Percentiles rank a stretch among this genome's conserved stretches.
Evolutionary conservation across 2,888 invertebrate genomes (phyloP).

Genomic region (Oligia fasciuncula): DNA sequence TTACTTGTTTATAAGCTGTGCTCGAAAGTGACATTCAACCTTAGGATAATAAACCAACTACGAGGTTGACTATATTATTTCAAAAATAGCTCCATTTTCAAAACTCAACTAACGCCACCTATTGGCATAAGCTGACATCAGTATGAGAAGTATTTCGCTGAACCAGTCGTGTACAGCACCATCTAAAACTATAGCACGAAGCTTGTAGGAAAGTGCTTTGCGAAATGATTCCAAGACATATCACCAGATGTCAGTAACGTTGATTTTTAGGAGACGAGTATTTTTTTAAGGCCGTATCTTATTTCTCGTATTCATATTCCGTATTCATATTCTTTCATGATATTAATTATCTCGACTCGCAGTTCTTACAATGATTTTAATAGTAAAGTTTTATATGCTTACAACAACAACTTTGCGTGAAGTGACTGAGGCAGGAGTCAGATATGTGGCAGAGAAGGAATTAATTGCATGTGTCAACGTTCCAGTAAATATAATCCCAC

Average conservation of each 20-base stretch:
- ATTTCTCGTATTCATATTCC: too few relatives aligned
- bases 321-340: neutral
- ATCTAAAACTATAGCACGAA: neutral
- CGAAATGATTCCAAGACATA: neutral
- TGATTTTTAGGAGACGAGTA: neutral
- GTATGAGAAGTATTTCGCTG: neutral
- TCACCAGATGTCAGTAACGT: conserved; percentile 31
- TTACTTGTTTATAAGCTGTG: too few relatives aligned
- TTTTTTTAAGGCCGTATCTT: too few relatives aligned
- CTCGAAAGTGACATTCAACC: neutral
- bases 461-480: neutral
- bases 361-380: too few relatives aligned
- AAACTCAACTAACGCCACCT: conserved; percentile 30
- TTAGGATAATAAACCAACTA: neutral
- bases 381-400: neutral
- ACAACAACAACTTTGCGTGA: neutral
- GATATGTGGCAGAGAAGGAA: too few relatives aligned
- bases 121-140: neutral
- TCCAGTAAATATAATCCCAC: too few relatives aligned
- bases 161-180: conserved; percentile 1
- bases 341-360: neutral
- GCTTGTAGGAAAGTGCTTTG: neutral
- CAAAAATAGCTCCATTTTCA: neutral
- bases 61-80: neutral
- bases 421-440: neutral